Evolutionary conservation across 2,113 vertebrate species (phyloP).

Genomic region (Cepphus grylle): DNA sequence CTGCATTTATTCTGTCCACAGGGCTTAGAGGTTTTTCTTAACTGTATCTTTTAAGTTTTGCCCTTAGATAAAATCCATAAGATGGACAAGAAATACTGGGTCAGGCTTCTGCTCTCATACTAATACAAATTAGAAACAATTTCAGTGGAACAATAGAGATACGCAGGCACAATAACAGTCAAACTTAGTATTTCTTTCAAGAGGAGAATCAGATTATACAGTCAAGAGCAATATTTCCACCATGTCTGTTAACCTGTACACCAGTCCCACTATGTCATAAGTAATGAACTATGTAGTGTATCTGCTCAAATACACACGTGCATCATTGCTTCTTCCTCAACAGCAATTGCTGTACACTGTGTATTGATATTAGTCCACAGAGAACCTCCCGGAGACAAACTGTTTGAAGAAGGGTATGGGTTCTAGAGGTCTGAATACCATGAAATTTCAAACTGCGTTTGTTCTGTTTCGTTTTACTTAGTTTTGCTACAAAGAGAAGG

Average conservation of each 20-base stretch:
- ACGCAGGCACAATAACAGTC: background rate
- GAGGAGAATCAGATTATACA: background rate
- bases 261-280: background rate
- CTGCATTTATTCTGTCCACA: background rate
- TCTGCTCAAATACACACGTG: background rate
- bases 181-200: background rate
- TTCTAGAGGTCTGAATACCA: background rate
- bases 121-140: background rate
- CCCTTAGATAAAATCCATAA: background rate
- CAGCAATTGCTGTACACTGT: background rate
- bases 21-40: background rate
- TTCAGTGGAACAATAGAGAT: background rate
- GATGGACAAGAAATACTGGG: background rate
- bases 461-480: background rate
- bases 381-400: background rate
- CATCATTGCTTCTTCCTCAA: background rate
- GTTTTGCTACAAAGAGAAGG: background rate
- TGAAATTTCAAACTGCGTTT: background rate
- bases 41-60: background rate
- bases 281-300: background rate
- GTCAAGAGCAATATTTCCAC: background rate
- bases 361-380: background rate
- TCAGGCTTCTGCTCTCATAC: background rate
- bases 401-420: background rate
- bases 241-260: background rate